phyloP scores from a whole-genome alignment of 2,797 vertebrate genomes.

The Sebastes itinus region DNA sequence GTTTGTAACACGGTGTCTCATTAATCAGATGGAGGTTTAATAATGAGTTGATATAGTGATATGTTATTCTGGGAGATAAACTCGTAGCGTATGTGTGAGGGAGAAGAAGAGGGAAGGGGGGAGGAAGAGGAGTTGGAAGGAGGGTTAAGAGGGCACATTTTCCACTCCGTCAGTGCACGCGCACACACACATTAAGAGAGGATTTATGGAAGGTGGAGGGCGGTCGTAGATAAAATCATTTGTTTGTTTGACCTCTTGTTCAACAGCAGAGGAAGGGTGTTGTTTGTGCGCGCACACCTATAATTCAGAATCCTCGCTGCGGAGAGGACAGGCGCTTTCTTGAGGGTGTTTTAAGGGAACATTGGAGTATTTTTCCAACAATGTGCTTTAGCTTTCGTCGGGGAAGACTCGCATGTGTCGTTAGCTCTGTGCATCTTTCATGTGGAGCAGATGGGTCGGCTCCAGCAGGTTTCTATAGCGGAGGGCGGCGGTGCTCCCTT shows the following conservation, averaged over 20 bases:
- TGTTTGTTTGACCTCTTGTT: constrained; percentile 80
- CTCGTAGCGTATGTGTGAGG: background rate
- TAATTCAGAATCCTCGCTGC: constrained; percentile 46
- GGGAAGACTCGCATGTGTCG: constrained; percentile 8
- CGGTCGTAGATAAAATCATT: constrained; percentile 74
- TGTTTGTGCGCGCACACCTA: constrained; percentile 55
- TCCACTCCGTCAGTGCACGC: constrained; percentile 41
- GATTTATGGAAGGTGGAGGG: constrained; percentile 77
- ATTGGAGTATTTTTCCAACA: constrained; percentile 23
- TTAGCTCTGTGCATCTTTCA: constrained; percentile 14
- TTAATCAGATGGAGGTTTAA: constrained; percentile 56
- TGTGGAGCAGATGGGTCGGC: background rate
- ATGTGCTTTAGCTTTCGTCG: constrained; percentile 45
- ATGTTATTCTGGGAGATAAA: constrained; percentile 51
- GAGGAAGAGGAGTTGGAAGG: constrained; percentile 24
- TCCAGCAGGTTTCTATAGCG: constrained; percentile 22
- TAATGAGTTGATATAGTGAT: constrained; percentile 50
- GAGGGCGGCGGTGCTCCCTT: constrained; percentile 2
- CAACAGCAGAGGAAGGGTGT: constrained; percentile 64
- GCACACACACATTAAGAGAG: constrained; percentile 57
- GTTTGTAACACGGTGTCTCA: constrained; percentile 23
- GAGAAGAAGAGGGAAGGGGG: background rate
- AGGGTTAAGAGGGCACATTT: constrained; percentile 65
- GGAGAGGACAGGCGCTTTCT: constrained; percentile 18
- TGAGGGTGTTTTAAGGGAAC: constrained; percentile 16